Base-by-base conservation (phyloP, 2,888 invertebrate genomes). In the Nemoura dubitans region DNA sequence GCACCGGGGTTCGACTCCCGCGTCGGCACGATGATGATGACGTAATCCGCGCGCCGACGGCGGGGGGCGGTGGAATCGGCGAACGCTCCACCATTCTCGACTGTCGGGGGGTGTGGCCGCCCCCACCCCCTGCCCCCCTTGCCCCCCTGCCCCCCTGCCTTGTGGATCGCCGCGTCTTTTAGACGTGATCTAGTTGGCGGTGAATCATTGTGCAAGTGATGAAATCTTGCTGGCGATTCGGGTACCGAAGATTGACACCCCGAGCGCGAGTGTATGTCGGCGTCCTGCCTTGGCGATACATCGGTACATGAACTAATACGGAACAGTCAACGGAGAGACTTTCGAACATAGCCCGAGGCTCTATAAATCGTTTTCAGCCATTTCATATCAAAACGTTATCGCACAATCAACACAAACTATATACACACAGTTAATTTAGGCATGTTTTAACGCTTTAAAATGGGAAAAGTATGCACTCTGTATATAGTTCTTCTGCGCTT, bases 11-110 rank as follows among this genome's bases (percentile, higher is more conserved):
- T 76, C 76, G 30, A 83, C n/a, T 21, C 83, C 76, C 85, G 59
- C 59, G 59, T 21, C 59, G 59, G 16, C 5, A 36, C 36, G 36
- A 3, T 10, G 36, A 10, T n/a, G 36, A 85, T 80, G 85, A 87
- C 87, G 85, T 85, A n/a, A 81, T 87, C 85, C 76, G 59, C 59
- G 16, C 59, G 85, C 43, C 16, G 81, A 43, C 85, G 87, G 81
- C 85, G 87, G 21, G 36, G 85, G 87, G 86, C 5, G 78, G 86
- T 83, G 84, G 86, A 83, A 25, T 29, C 28, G n/a, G n/a, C 76
- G 77, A 76, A 76, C 36, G 29, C 29, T 84, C 84, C 86, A 83
- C 86, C 84, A 78, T 84, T 84, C 78, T 59, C 42, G 42, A 29
- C 16, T 21, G 77, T 76, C 77, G 16, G 81, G 28, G 80, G 84